phyloP scores from a whole-genome alignment of 2,888 invertebrate species.

The Caenorhabditis wallacei region DNA sequence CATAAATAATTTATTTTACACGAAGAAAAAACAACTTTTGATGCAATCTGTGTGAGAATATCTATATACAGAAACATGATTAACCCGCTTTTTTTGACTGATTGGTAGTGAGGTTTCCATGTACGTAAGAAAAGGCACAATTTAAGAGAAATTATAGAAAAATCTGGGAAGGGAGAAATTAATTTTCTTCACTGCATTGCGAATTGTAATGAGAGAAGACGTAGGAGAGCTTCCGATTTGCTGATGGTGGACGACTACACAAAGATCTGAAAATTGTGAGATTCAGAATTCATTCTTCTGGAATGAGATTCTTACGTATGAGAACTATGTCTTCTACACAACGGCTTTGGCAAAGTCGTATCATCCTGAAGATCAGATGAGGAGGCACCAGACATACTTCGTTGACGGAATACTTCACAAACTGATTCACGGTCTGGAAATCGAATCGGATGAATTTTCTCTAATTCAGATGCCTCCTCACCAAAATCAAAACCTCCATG shows the following conservation, averaged over 20 bases:
- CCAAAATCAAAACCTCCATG: constrained; percentile 59
- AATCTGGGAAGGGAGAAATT: constrained; percentile 3
- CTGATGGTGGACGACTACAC: constrained; percentile 70
- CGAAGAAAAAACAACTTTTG: no score
- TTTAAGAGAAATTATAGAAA: background rate
- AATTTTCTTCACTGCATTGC: constrained; percentile 25
- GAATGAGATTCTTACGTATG: constrained; percentile 46
- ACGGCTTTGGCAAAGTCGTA: constrained; percentile 75
- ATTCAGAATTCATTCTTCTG: background rate
- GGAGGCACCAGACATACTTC: constrained; percentile 70
- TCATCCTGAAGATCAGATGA: constrained; percentile 64
- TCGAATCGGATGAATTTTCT: background rate
- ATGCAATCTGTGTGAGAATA: constrained; percentile 11
- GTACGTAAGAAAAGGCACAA: constrained; percentile 43
- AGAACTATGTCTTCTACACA: constrained; percentile 78
- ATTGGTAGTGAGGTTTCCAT: constrained; percentile 57
- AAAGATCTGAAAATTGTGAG: constrained; percentile 48
- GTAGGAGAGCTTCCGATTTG: constrained; percentile 72
- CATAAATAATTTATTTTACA: constrained; percentile 44
- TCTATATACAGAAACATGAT: constrained; percentile 45
- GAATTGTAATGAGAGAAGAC: constrained; percentile 68
- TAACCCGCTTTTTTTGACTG: constrained; percentile 40
- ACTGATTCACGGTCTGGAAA: constrained; percentile 52
- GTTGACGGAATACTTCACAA: constrained; percentile 62
- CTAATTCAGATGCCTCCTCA: background rate